Evolutionary conservation across 1,140 invertebrate genomes (phyloP).

Genomic region (Dinoponera quadriceps): DNA sequence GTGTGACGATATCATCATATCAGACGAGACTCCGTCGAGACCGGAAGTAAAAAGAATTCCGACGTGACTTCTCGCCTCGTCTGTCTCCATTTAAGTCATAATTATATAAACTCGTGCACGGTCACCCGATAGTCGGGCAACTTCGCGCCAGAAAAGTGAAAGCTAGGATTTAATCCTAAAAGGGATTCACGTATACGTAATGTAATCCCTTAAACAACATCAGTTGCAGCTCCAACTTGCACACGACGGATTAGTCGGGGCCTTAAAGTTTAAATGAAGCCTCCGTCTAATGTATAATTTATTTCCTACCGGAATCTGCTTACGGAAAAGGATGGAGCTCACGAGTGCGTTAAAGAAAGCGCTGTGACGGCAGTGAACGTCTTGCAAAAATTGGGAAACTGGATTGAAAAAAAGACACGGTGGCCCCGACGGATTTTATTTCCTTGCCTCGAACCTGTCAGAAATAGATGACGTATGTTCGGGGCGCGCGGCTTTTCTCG

Average conservation of each 20-base stretch:
- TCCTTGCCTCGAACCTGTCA: not conserved
- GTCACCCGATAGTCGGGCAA: not conserved
- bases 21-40: not conserved
- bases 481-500: not conserved
- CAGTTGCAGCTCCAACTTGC: slow-evolving; percentile 55
- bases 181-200: slow-evolving; percentile 27
- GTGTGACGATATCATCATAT: not conserved
- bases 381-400: not conserved
- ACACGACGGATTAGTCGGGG: slow-evolving; percentile 46
- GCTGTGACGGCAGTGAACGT: not conserved
- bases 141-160: not conserved
- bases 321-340: not conserved
- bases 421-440: too few relatives aligned
- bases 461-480: slow-evolving; percentile 1
- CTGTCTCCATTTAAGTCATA: not conserved
- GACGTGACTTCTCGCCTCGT: not conserved
- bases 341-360: not conserved
- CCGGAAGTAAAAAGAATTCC: slow-evolving; percentile 13
- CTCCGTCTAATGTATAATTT: slow-evolving; percentile 62
- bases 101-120: slow-evolving; percentile 11
- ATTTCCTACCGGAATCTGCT: slow-evolving; percentile 46
- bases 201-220: slow-evolving; percentile 53
- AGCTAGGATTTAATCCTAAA: slow-evolving; percentile 35
- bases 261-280: slow-evolving; percentile 64
- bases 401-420: too few relatives aligned